A percentile compares a stretch with the other conserved stretches of the same genome.
Evolutionary conservation across 1,140 invertebrate species (phyloP).

Genomic region (Diprion similis): DNA sequence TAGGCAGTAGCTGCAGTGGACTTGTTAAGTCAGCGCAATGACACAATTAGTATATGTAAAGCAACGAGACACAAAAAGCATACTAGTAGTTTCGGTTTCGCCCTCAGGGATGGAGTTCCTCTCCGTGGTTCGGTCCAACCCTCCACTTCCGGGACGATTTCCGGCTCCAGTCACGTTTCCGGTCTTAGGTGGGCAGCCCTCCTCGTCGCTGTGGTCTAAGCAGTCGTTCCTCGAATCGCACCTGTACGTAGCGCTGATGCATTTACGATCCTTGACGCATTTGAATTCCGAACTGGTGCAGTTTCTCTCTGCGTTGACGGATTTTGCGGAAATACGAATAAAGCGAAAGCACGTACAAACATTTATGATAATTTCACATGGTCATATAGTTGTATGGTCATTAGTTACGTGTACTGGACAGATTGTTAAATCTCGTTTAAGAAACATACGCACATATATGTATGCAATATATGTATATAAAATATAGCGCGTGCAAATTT

Average conservation of each 20-base stretch:
- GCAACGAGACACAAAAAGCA: slow-evolving; percentile 7
- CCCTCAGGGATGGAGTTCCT: neutral
- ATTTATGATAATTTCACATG: neutral
- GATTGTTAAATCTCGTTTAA: neutral
- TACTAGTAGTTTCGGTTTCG: neutral
- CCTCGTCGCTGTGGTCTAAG: slow-evolving; percentile 76
- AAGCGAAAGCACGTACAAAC: slow-evolving; percentile 17
- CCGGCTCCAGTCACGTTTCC: slow-evolving; percentile 42
- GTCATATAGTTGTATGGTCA: neutral
- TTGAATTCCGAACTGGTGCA: slow-evolving; percentile 62
- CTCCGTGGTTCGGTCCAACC: neutral
- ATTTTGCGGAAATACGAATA: slow-evolving; percentile 33
- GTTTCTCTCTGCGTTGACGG: slow-evolving; percentile 45
- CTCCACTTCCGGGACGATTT: neutral
- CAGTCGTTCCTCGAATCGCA: slow-evolving; percentile 79
- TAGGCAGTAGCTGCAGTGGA: too few relatives aligned
- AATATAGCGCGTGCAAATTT: neutral
- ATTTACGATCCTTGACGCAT: slow-evolving; percentile 61
- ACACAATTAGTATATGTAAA: neutral
- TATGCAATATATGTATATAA: too few relatives aligned
- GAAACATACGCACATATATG: too few relatives aligned
- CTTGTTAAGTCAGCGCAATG: too few relatives aligned
- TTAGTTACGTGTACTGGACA: neutral
- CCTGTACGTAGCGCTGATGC: slow-evolving; percentile 62
- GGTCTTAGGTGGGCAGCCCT: slow-evolving; percentile 43